These are phyloP conservation scores for Cheilosia grossa DNA, from an alignment of 2,888 invertebrate species.

Conservation along the genomic window DNA sequence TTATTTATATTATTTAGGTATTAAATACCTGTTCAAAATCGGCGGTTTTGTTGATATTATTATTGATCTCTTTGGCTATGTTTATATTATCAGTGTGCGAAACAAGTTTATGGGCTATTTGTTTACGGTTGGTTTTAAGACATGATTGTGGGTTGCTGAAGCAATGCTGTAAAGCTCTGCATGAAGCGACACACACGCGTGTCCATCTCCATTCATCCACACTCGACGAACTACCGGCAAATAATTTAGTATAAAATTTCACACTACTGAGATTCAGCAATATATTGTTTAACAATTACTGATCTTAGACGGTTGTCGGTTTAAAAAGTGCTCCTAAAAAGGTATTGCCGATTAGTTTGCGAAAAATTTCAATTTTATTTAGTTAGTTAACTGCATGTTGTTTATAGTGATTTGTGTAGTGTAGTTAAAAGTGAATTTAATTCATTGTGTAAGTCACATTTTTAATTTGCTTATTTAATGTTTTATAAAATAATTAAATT, in stretches of 20 bases:
- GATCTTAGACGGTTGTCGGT: conserved; percentile 47
- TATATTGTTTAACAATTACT: conserved; percentile 50
- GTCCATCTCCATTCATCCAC: conserved; percentile 33
- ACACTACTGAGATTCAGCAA: conserved; percentile 19
- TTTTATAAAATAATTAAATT: too few relatives aligned
- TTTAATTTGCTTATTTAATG: too few relatives aligned
- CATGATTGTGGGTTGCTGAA: not conserved
- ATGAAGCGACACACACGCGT: conserved; percentile 47
- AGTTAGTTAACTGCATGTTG: too few relatives aligned
- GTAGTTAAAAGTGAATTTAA: too few relatives aligned
- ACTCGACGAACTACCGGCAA: conserved; percentile 44
- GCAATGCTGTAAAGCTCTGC: conserved; percentile 29
- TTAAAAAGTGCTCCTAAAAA: conserved; percentile 16
- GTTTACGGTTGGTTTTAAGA: conserved; percentile 4
- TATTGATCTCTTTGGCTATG: conserved; percentile 22
- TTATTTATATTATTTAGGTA: conserved; percentile 11
- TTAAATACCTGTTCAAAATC: conserved; percentile 49
- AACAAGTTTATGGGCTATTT: conserved; percentile 57
- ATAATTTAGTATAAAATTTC: conserved; percentile 77
- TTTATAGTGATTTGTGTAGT: too few relatives aligned
- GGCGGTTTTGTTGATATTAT: conserved; percentile 37
- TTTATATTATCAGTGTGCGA: conserved; percentile 39
- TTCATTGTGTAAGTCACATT: too few relatives aligned
- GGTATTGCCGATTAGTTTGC: not conserved
- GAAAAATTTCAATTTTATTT: not conserved